These are phyloP conservation scores for Noctua comes DNA, from an alignment of 2,888 invertebrate genomes.

Conservation along the genomic window DNA sequence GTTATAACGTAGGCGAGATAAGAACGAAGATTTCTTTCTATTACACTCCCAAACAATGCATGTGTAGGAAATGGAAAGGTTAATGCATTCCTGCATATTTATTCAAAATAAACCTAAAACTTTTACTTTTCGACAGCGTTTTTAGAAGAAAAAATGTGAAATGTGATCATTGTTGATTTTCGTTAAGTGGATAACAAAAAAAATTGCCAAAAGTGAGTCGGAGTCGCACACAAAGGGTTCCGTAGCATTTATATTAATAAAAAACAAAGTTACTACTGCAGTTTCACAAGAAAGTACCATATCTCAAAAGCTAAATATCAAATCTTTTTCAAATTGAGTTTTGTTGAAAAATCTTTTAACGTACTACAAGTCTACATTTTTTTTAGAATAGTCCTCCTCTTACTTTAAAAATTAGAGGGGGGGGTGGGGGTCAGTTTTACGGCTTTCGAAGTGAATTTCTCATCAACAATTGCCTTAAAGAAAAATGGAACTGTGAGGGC, in stretches of 20 bases:
- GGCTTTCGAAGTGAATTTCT: no score
- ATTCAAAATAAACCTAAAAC: conserved; percentile 19
- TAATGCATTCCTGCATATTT: conserved; percentile 46
- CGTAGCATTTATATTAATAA: background rate
- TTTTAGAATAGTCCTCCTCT: no score
- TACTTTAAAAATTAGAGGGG: no score
- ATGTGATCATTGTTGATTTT: conserved; percentile 26
- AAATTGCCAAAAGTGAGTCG: background rate
- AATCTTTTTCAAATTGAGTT: background rate
- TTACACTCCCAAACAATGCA: conserved; percentile 36
- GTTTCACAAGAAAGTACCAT: background rate
- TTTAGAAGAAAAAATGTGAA: background rate
- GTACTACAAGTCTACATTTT: no score
- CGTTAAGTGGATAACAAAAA: conserved; percentile 14
- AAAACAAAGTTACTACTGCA: background rate
- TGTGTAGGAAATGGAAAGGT: conserved; percentile 27
- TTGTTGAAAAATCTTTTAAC: background rate
- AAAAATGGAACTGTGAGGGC: no score
- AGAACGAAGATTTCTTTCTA: conserved; percentile 34
- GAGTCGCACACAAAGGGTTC: background rate
- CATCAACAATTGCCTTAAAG: no score
- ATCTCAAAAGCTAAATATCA: background rate
- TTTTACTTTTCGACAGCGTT: conserved; percentile 27
- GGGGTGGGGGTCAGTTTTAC: no score
- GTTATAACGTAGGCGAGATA: conserved; percentile 59